Evolutionary conservation across 2,113 vertebrate species (phyloP), one percentile per base, ranked within the genome.

Genomic region (Aptenodytes patagonicus): DNA sequence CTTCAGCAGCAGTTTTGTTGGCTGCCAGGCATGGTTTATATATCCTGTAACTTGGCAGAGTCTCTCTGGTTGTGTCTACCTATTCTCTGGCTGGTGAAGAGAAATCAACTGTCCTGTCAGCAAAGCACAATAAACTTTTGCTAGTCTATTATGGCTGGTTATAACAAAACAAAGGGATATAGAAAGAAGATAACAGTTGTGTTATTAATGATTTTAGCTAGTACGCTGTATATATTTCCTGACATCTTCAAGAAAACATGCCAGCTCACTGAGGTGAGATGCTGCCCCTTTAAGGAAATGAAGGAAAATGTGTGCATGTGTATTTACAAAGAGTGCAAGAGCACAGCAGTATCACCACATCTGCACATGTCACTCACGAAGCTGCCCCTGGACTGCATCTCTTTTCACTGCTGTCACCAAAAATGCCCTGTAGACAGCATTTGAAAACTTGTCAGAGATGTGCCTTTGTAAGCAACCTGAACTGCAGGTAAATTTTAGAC

Each of bases 261-360:
- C 42, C 60, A 52, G 42, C 60, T 81, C 3, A 21, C 3, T 28
- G 72, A 75, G 81, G 89, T 95, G 86, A 10, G 54, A 87, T 89
- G 60, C 89, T 95, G 82, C 88, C 91, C 87, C 93, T 97, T 97
- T 95, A 97, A 97, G 92, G 95, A 83, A 87, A 28, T 24, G 93
- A 32, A 62, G 91, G 71, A 64, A 93, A 95, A 90, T 62, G 44
- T 25, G 72, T 92, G 64, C 46, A 9, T 82, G 77, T 91, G 49
- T 94, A 55, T 93, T 95, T 95, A 69, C 78, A 82, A 95, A 69
- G 80, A 46, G 58, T 88, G 52, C 29, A 55, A 58, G 80, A 87
- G 91, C 91, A 32, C 38, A 47, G 94, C 4, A 1, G 32, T 73
- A 51, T 91, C 64, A 25, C 42, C 0, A 29, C 95, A 95, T 97